These are phyloP conservation scores for Scalopus aquaticus DNA, from an alignment of 2,113 vertebrate genomes.

Conservation along the genomic window DNA sequence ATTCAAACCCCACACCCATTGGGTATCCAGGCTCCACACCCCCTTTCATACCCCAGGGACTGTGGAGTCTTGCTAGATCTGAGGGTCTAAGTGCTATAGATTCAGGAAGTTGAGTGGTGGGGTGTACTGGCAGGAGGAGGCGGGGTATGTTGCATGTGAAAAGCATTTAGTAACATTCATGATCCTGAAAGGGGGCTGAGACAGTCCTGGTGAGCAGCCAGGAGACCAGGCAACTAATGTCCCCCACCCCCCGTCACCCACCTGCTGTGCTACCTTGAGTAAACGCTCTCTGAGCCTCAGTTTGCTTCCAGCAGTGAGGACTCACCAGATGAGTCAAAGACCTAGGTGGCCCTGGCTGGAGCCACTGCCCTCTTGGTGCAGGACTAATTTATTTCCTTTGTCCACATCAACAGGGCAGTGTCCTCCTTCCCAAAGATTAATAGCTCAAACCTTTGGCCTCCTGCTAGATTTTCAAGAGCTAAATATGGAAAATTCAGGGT, in stretches of 20 bases:
- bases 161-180: not conserved
- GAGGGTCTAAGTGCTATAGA: not conserved
- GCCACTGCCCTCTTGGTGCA: not conserved
- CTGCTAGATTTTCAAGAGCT: not conserved
- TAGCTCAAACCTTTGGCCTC: not conserved
- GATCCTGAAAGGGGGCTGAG: not conserved
- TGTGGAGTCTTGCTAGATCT: not conserved
- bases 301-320: not conserved
- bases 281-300: not conserved
- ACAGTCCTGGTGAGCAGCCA: not conserved
- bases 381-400: not conserved
- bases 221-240: not conserved
- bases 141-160: not conserved
- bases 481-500: not conserved
- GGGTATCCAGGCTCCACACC: not conserved
- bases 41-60: not conserved
- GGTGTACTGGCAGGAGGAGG: not conserved
- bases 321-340: not conserved
- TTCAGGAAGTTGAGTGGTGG: not conserved
- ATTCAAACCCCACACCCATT: not conserved
- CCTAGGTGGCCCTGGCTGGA: not conserved
- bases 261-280: not conserved
- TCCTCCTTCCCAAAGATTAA: not conserved
- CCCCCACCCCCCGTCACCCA: not conserved
- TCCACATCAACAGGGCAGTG: not conserved